Evolutionary conservation across 2,113 vertebrate genomes (phyloP), one percentile per base, ranked within the genome.

Genomic region (Theristicus caerulescens): DNA sequence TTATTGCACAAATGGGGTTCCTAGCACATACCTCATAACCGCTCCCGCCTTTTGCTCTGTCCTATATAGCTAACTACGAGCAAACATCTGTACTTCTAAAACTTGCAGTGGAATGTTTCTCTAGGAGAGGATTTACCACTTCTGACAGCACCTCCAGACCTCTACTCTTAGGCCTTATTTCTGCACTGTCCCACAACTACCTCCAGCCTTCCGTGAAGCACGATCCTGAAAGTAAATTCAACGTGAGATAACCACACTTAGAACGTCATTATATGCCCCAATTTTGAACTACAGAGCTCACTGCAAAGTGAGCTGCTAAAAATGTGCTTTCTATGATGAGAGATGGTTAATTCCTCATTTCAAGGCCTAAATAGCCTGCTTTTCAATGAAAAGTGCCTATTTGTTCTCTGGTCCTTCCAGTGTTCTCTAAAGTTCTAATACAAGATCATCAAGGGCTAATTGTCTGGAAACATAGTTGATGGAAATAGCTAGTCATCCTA

Each of bases 371-470:
- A 66, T 16, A 36, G 36, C 27, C 57, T 2, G 13, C 16, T 47
- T 55, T n/a, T n/a, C 4, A 7, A 5, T 36, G 34, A 86, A 82
- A 78, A 55, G 11, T 10, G 12, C 3, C 0, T 76, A 22, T 76
- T 73, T 66, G 86, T 27, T 85, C 51, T 72, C 73, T 22, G 32
- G 83, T 76, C 12, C 1, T 93, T 82, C n/a, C 74, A 81, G 32
- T 40, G 74, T 52, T 82, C 88, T 74, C 64, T 80, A 16, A 90
- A 97, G 54, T 85, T 95, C 86, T 90, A 29, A 74, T 29, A 80
- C 10, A 58, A 93, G 73, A 96, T 66, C 93, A 92, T 91, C 83
- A 90, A 85, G 85, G 51, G 46, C 94, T 96, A 97, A 96, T 96
- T 97, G 87, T 64, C 88, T 91, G 71, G 94, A 97, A 95, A 85